Evolutionary conservation across 2,113 vertebrate genomes (phyloP), one percentile per base, ranked within the genome.

Genomic region (Dryoscopus gambensis): DNA sequence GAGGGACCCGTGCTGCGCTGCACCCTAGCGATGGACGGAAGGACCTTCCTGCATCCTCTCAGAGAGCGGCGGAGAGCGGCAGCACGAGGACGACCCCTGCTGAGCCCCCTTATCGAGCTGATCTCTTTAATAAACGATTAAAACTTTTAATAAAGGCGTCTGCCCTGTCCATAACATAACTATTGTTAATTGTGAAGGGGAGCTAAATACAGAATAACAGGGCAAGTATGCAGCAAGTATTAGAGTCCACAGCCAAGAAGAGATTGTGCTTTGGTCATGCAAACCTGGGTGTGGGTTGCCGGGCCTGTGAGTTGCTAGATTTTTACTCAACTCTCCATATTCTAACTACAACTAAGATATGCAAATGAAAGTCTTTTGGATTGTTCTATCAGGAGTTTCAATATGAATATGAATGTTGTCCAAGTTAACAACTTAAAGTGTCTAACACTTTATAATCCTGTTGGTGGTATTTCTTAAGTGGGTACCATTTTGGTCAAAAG

Each of bases 251-350:
- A 76, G 21, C 19, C 11, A 80, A 52, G 35, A 39, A 1, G 1
- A 83, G 44, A 33, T 19, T 56, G 19, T 69, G 21, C 56, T 68
- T 16, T 37, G 30, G 11, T 35, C 18, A 35, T 31, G 30, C n/a
- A 76, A 86, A 65, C 17, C 5, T 18, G 15, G 3, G 3, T 79
- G 39, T 40, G 14, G 5, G 20, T 84, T 42, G 33, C 9, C 46
- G 59, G 39, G 13, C 14, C 28, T 52, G 10, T 1, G 22, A 39
- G 4, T 52, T 0, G 0, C 17, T 30, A 62, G 1, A 14, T 56
- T 89, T 92, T 62, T 64, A 50, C 10, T 10, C 5, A 9, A 22
- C 7, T 73, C 4, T 75, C 20, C 23, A 14, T 55, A 70, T 37
- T 74, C 15, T 49, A 63, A 4, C 31, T 63, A 25, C 13, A 68